These are phyloP conservation scores for Junonia oenone DNA, from an alignment of 2,888 invertebrate genomes.

Conservation along the genomic window DNA sequence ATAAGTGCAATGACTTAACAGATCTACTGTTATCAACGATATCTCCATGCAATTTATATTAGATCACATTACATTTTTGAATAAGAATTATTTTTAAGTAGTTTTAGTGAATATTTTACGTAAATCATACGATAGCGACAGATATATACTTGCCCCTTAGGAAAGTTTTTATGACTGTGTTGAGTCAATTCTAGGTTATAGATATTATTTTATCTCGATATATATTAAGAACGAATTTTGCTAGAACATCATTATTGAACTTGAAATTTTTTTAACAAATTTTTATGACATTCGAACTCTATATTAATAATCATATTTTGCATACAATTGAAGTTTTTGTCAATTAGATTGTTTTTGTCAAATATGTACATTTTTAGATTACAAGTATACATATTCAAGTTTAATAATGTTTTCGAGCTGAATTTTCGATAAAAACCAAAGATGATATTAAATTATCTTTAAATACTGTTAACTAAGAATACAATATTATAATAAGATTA, in stretches of 20 bases:
- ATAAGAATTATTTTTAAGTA: slow-evolving; percentile 13
- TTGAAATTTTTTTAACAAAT: not conserved
- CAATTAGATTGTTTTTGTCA: not conserved
- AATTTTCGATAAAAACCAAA: slow-evolving; percentile 61
- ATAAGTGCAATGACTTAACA: slow-evolving; percentile 32
- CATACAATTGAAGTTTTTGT: not conserved
- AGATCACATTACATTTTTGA: slow-evolving; percentile 17
- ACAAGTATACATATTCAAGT: not conserved
- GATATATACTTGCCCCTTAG: slow-evolving; percentile 27
- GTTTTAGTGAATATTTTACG: slow-evolving; percentile 9
- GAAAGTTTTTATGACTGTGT: slow-evolving; percentile 27
- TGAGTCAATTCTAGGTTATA: slow-evolving; percentile 32
- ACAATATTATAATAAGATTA: slow-evolving; percentile 28
- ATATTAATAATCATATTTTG: not conserved
- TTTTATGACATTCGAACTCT: not conserved
- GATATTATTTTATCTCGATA: slow-evolving; percentile 11
- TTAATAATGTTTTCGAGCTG: slow-evolving; percentile 10
- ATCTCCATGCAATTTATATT: slow-evolving; percentile 28
- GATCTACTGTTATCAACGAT: slow-evolving; percentile 18
- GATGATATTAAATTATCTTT: slow-evolving; percentile 64
- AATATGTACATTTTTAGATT: not conserved
- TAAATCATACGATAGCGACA: slow-evolving; percentile 19
- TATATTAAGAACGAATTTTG: slow-evolving; percentile 12
- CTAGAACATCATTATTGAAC: slow-evolving; percentile 15
- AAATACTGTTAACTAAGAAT: slow-evolving; percentile 34